phyloP scores from a whole-genome alignment of 2,797 vertebrate species.

The Gadopsis marmoratus region DNA sequence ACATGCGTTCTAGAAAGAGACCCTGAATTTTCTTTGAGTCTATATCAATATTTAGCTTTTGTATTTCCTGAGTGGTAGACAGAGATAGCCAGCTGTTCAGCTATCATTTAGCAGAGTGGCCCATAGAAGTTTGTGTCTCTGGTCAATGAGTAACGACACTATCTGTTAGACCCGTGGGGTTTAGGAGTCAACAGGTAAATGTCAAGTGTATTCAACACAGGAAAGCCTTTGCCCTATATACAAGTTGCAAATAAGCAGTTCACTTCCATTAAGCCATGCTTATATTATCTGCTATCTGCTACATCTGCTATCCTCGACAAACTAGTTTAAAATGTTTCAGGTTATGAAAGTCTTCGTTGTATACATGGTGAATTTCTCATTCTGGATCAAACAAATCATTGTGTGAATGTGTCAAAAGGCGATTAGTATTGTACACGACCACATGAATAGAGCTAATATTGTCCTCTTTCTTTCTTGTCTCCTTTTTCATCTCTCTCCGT shows the following conservation, averaged over 20 bases:
- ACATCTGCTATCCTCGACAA: neutral
- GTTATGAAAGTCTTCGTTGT: neutral
- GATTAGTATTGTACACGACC: neutral
- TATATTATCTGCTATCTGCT: neutral
- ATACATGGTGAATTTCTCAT: neutral
- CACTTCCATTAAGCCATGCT: neutral
- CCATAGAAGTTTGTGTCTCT: slow-evolving; percentile 59
- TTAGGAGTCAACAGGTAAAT: slow-evolving; percentile 71
- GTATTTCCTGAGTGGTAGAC: slow-evolving; percentile 44
- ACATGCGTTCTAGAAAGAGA: slow-evolving; percentile 9
- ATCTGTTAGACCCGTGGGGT: slow-evolving; percentile 63
- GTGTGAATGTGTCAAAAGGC: neutral
- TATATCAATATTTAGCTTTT: neutral
- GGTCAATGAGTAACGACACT: slow-evolving; percentile 76
- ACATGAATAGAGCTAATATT: slow-evolving; percentile 30
- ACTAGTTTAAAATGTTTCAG: neutral
- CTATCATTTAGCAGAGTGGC: slow-evolving; percentile 29
- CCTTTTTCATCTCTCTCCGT: slow-evolving; percentile 24
- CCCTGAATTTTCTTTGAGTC: slow-evolving; percentile 5
- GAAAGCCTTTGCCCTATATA: slow-evolving; percentile 70
- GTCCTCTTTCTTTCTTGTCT: slow-evolving; percentile 42
- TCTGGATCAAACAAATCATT: neutral
- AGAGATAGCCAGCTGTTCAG: slow-evolving; percentile 47
- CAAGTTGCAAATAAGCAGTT: slow-evolving; percentile 37
- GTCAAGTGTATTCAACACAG: slow-evolving; percentile 67